Percentiles rank a stretch among this genome's conserved stretches.
Conservation (phyloP, 2,113 vertebrate species). For the Rousettus leschenaultii region DNA sequence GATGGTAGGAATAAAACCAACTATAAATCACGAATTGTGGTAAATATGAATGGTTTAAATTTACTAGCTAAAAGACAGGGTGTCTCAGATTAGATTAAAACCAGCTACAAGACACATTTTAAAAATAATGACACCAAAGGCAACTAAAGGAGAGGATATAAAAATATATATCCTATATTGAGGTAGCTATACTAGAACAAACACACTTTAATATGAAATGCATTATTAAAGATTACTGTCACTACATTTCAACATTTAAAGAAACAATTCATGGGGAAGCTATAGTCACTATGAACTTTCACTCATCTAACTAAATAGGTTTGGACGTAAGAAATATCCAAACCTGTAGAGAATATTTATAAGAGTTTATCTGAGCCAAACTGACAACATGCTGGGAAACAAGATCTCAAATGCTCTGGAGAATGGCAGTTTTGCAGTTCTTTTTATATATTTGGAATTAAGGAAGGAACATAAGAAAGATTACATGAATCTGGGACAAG, state of each 20-base stretch:
- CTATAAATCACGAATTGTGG: neutral
- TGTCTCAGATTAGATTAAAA: neutral
- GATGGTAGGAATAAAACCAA: neutral
- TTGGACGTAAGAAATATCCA: neutral
- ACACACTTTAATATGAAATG: neutral
- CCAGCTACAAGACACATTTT: neutral
- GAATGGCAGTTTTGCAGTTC: neutral
- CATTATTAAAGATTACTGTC: neutral
- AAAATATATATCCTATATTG: neutral
- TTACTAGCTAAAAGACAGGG: neutral
- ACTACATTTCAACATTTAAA: neutral
- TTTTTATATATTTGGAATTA: neutral
- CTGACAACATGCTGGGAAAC: neutral
- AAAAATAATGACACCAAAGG: neutral
- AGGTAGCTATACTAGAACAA: neutral
- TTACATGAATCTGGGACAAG: neutral
- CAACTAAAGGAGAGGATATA: neutral
- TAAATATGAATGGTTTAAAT: neutral
- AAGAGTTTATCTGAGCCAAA: neutral
- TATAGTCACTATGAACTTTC: neutral
- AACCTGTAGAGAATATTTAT: neutral
- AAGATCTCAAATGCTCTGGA: neutral
- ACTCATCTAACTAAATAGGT: neutral
- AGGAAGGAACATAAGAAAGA: neutral
- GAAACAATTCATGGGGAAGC: neutral